Base-by-base conservation (phyloP, 2,797 vertebrate genomes). In the Cynodonichthys magdalenae region DNA sequence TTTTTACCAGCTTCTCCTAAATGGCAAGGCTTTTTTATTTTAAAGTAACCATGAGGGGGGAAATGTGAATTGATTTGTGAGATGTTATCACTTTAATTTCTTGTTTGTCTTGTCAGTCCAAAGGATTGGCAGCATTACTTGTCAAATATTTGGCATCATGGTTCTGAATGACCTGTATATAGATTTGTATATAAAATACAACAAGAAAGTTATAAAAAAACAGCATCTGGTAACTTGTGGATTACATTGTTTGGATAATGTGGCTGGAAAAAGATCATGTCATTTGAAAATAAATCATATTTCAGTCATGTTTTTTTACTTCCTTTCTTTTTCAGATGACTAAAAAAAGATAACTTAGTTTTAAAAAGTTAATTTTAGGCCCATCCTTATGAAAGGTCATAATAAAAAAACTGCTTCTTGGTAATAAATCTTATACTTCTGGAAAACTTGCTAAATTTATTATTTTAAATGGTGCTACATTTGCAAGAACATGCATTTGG, bases 131-230 rank as follows among this genome's bases (percentile, higher is more conserved):
- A 48, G 51, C 76, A 73, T 77, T 53, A 62, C 47, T 57, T 63
- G 53, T 85, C 59, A 71, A 75, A 69, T 65, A 66, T 72, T 73
- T 79, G 79, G 77, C 74, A 72, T 70, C 18, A 79, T 69, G 61
- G 49, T 77, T 69, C 53, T 74, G 63, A 87, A 81, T 45, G 64
- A 74, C 71, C 55, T 72, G 62, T 92, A 87, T 91, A 89, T 84
- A 91, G 45, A 80, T 83, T 66, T 92, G 87, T 92, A 89, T 84
- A 92, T 90, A 90, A 59, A 85, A 74, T 56, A 65, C 69, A 83
- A 63, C 75, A 79, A 83, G 80, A 79, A 73, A 66, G 75, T 74
- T 70, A 63, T 67, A 63, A 63, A 48, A 52, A 66, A 59, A 17
- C 63, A 76, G 71, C 83, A 78, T 86, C 81, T 80, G 65, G 77